Evolutionary conservation across 2,888 invertebrate species (phyloP).

Genomic region (Acleris emargana): DNA sequence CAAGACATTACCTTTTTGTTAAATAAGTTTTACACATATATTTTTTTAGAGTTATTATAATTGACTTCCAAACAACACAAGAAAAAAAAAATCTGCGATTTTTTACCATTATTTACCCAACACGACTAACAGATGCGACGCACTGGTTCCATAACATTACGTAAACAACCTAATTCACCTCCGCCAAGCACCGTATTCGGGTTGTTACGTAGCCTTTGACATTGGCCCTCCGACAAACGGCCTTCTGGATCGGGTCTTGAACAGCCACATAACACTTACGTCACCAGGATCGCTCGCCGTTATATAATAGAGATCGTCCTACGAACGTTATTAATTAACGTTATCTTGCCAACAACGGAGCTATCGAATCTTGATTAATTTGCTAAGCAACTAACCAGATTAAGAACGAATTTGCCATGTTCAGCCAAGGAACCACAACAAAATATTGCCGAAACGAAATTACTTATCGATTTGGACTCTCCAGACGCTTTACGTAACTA

Average conservation of each 20-base stretch:
- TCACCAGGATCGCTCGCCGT: slow-evolving; percentile 25
- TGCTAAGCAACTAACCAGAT: not conserved
- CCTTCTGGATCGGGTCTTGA: not conserved
- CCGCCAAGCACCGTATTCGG: not conserved
- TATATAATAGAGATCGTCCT: slow-evolving; percentile 26
- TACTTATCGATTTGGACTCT: slow-evolving; percentile 68
- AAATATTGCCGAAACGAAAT: slow-evolving; percentile 43
- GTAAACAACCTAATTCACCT: too few relatives aligned
- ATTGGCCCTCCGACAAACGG: not conserved
- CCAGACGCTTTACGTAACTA: slow-evolving; percentile 65
- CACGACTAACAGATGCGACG: too few relatives aligned
- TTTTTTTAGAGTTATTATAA: too few relatives aligned
- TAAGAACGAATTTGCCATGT: slow-evolving; percentile 7
- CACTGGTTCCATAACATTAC: too few relatives aligned
- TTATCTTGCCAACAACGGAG: slow-evolving; percentile 12
- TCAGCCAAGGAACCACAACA: slow-evolving; percentile 40
- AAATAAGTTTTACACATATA: too few relatives aligned
- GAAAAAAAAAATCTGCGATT: too few relatives aligned
- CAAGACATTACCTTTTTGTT: too few relatives aligned
- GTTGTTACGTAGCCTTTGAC: not conserved
- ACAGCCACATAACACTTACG: slow-evolving; percentile 33
- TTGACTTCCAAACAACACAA: too few relatives aligned
- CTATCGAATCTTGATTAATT: slow-evolving; percentile 7
- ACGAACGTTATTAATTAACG: slow-evolving; percentile 19
- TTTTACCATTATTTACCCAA: too few relatives aligned